phyloP scores from a whole-genome alignment of 2,797 vertebrate species.

The Distichodus sexfasciatus region DNA sequence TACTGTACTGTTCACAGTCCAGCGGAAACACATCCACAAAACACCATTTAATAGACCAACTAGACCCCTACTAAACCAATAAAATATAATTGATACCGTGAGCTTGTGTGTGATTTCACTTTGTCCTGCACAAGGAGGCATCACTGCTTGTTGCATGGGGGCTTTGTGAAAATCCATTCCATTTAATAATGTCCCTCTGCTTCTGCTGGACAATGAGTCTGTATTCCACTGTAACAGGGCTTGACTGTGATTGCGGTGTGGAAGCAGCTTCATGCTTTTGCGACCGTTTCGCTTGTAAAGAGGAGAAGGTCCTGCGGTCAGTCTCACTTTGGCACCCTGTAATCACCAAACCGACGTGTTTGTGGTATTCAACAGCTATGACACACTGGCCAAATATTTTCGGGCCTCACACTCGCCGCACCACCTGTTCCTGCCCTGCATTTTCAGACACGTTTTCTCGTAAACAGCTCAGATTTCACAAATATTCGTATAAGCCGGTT shows the following conservation, averaged over 20 bases:
- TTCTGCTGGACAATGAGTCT: neutral
- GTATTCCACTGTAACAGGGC: neutral
- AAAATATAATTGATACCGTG: neutral
- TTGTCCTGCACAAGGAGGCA: neutral
- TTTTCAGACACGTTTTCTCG: neutral
- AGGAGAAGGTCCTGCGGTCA: constrained; percentile 41
- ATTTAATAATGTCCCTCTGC: constrained; percentile 5
- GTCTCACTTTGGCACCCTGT: constrained; percentile 33
- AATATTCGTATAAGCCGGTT: neutral
- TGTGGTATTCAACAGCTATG: constrained; percentile 51
- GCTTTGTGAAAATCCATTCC: neutral
- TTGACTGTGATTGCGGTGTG: constrained; percentile 33
- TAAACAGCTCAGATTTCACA: constrained; percentile 35
- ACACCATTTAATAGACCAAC: neutral
- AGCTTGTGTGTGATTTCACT: constrained; percentile 8
- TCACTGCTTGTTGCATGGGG: neutral
- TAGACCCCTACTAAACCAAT: neutral
- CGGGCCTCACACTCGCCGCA: constrained; percentile 46
- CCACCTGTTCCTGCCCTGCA: constrained; percentile 54
- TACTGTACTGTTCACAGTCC: neutral
- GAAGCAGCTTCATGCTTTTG: neutral
- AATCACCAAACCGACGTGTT: constrained; percentile 30
- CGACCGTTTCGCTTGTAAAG: too few relatives aligned
- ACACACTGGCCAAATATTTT: constrained; percentile 59
- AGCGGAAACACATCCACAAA: neutral